A percentile compares a stretch with the other conserved stretches of the same genome.
These are phyloP conservation scores for Cirrhinus molitorella DNA, from an alignment of 2,797 vertebrate genomes.

Conservation along the genomic window DNA sequence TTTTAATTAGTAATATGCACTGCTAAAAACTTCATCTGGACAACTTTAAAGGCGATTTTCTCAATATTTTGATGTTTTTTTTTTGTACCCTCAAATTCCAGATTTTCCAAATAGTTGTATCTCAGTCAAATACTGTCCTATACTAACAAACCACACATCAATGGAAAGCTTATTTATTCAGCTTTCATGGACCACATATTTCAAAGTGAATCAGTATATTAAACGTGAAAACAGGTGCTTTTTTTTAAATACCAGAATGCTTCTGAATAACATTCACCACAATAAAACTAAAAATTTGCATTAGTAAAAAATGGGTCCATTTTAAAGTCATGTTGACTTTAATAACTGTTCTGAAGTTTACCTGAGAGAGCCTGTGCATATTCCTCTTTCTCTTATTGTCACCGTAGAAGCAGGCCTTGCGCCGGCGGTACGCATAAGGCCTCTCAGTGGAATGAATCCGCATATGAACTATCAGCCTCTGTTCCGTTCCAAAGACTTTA, in stretches of 20 bases:
- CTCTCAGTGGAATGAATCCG: constrained; percentile 57
- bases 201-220: background rate
- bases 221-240: background rate
- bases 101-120: too few species aligned
- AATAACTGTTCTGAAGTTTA: background rate
- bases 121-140: too few species aligned
- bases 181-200: too few species aligned
- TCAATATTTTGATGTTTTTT: too few species aligned
- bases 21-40: too few species aligned
- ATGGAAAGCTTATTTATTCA: too few species aligned
- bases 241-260: background rate
- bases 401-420: constrained; percentile 59
- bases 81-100: too few species aligned
- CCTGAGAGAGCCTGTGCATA: constrained; percentile 36
- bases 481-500: constrained; percentile 59
- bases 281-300: background rate
- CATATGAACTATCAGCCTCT: constrained; percentile 56
- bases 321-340: too few species aligned
- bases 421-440: constrained; percentile 55
- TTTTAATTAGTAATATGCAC: too few species aligned
- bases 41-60: too few species aligned
- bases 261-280: background rate
- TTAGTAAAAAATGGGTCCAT: too few species aligned
- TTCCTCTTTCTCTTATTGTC: constrained; percentile 54
- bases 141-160: too few species aligned